phyloP scores from a whole-genome alignment of 2,888 invertebrate species.

The Dichetophora obliterata region DNA sequence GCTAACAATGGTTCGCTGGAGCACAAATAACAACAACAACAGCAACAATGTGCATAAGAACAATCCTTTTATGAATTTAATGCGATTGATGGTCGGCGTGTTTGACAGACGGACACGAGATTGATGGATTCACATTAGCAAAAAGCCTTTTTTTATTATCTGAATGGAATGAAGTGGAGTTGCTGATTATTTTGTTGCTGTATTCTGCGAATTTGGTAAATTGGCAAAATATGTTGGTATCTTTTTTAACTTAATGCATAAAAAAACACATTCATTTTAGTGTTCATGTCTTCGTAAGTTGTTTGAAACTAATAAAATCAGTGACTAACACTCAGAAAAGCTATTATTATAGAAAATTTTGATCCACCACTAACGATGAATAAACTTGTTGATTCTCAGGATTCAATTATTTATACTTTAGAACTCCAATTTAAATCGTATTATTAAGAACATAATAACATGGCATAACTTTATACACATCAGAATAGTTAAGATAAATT shows the following conservation, averaged over 20 bases:
- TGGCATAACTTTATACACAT: no score
- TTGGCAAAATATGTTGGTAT: constrained; percentile 6
- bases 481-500: no score
- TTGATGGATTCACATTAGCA: constrained; percentile 65
- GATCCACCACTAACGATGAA: constrained; percentile 19
- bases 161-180: neutral
- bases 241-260: neutral
- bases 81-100: constrained; percentile 65
- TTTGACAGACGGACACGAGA: constrained; percentile 64
- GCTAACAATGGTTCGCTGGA: constrained; percentile 42
- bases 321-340: constrained; percentile 23
- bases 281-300: neutral
- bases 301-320: constrained; percentile 25
- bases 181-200: constrained; percentile 10
- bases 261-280: neutral
- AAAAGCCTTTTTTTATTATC: neutral
- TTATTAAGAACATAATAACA: no score
- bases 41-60: constrained; percentile 47
- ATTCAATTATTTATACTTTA: neutral
- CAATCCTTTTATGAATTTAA: constrained; percentile 66
- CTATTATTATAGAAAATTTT: constrained; percentile 8
- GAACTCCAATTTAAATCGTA: no score
- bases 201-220: constrained; percentile 29
- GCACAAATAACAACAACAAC: constrained; percentile 37
- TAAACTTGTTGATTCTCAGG: neutral